Evolutionary conservation across 2,888 invertebrate species (phyloP).

Genomic region (Rugalucina vietnamica): DNA sequence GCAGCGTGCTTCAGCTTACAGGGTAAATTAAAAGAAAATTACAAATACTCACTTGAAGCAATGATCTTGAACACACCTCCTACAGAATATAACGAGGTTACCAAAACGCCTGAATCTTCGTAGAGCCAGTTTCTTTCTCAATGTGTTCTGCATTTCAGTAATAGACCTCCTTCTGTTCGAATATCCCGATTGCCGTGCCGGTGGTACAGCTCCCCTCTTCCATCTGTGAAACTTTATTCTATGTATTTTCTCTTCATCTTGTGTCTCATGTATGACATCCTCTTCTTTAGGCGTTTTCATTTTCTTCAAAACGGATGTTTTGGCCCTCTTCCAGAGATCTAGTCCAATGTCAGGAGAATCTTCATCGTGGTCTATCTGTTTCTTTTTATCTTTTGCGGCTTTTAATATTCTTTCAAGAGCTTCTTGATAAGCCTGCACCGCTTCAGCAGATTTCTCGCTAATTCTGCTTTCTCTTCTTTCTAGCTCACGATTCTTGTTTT

Average conservation of each 20-base stretch:
- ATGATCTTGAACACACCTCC: conserved; percentile 59
- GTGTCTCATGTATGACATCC: neutral
- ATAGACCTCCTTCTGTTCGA: conserved; percentile 13
- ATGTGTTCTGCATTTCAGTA: conserved; percentile 24
- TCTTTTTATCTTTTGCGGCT: neutral
- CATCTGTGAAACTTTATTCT: neutral
- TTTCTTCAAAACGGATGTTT: neutral
- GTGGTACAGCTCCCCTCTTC: neutral
- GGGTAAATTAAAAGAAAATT: too few species aligned
- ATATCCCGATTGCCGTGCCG: neutral
- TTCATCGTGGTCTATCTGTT: neutral
- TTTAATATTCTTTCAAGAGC: neutral
- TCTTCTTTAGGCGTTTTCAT: neutral
- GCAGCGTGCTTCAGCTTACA: too few species aligned
- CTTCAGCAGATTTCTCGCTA: neutral
- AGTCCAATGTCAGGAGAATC: conserved; percentile 16
- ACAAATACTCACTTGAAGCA: conserved; percentile 62
- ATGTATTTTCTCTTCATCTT: neutral
- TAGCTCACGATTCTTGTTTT: neutral
- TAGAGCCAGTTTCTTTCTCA: conserved; percentile 33
- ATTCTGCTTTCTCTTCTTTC: neutral
- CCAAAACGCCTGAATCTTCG: conserved; percentile 49
- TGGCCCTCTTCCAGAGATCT: conserved; percentile 20
- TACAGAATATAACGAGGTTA: conserved; percentile 61
- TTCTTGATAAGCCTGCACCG: neutral